These are phyloP conservation scores for Lepilemur ruficaudatus DNA, from an alignment of 2,797 vertebrate genomes.

Conservation along the genomic window DNA sequence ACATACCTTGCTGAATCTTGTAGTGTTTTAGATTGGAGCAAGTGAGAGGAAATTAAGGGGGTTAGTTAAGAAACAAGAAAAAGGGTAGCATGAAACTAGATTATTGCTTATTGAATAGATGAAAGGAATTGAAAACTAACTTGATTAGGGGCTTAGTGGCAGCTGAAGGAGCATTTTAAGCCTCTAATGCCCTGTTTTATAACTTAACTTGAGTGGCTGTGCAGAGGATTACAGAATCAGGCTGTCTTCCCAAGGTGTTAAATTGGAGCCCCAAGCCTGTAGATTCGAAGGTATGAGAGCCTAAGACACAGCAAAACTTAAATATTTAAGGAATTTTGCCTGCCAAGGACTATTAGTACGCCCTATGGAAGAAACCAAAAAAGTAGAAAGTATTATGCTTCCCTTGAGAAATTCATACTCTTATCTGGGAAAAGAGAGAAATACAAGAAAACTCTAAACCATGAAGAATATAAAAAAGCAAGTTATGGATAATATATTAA, in stretches of 20 bases:
- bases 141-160: not conserved
- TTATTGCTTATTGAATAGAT: not conserved
- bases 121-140: not conserved
- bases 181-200: not conserved
- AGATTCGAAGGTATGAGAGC: not conserved
- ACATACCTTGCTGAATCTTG: not conserved
- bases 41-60: not conserved
- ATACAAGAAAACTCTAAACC: conserved; percentile 15
- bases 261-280: not conserved
- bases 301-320: not conserved
- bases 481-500: not conserved
- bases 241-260: not conserved
- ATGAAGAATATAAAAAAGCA: conserved; percentile 34
- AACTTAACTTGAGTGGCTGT: not conserved
- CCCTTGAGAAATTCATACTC: conserved; percentile 26
- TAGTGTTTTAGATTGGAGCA: not conserved
- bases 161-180: not conserved
- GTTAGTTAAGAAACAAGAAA: not conserved
- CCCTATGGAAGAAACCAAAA: not conserved
- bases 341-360: not conserved
- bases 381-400: not conserved
- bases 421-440: not conserved
- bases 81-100: not conserved
- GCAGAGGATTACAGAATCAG: not conserved
- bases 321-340: conserved; percentile 3